These are phyloP conservation scores for Strix uralensis DNA, from an alignment of 2,113 vertebrate species.

Conservation along the genomic window DNA sequence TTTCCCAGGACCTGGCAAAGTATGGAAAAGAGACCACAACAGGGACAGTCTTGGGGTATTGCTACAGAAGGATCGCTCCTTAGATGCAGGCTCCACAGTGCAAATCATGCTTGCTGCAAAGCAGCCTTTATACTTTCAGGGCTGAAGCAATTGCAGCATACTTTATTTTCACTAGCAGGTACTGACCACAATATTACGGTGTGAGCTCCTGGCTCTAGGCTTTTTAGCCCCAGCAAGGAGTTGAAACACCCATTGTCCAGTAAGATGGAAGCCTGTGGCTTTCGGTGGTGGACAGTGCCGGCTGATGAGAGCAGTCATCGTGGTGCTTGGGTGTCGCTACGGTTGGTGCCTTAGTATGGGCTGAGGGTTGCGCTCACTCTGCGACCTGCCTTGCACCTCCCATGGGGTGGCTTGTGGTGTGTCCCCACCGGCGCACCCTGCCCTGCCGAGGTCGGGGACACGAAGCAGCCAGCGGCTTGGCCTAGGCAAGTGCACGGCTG, in stretches of 20 bases:
- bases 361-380: not conserved
- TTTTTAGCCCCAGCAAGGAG: accelerated
- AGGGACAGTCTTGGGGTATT: not conserved
- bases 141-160: not conserved
- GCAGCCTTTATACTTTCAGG: not conserved
- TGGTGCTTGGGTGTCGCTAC: not conserved
- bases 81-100: not conserved
- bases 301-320: not conserved
- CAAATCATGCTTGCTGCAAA: not conserved
- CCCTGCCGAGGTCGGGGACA: accelerated
- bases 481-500: accelerated
- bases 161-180: not conserved
- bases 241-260: accelerated
- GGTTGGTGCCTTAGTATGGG: accelerated
- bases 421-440: accelerated
- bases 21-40: not conserved
- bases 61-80: not conserved
- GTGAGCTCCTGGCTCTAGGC: not conserved
- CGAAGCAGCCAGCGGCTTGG: not conserved
- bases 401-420: accelerated
- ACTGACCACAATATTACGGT: accelerated
- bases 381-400: not conserved
- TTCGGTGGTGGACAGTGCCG: not conserved
- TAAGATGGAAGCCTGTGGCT: accelerated
- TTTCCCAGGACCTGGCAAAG: not conserved